Evolutionary conservation across 2,797 vertebrate genomes (phyloP).

Genomic region (Rhincodon typus): DNA sequence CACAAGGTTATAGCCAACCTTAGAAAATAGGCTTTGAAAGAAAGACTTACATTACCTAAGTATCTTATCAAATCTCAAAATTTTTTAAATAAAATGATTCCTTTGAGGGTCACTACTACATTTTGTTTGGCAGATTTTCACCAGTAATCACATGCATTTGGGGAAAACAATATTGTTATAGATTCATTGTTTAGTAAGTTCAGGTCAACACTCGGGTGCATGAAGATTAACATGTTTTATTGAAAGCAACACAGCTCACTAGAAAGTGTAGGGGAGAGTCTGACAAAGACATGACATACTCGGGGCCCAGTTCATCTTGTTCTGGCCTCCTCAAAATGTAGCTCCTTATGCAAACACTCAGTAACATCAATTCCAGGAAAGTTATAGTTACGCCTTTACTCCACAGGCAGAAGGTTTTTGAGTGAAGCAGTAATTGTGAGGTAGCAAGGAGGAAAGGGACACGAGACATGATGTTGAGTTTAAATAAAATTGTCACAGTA

Average conservation of each 20-base stretch:
- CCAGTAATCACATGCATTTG: neutral
- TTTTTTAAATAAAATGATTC: neutral
- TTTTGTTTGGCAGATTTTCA: neutral
- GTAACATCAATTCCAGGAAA: too few relatives aligned
- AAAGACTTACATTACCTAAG: neutral
- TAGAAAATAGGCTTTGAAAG: neutral
- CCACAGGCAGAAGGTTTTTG: neutral
- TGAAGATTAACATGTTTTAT: too few relatives aligned
- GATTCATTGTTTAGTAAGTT: neutral
- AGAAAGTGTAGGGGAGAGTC: too few relatives aligned
- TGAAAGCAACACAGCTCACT: too few relatives aligned
- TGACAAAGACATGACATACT: too few relatives aligned
- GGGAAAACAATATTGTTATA: neutral
- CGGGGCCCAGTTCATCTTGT: too few relatives aligned
- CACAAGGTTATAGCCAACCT: neutral
- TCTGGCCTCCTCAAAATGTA: too few relatives aligned
- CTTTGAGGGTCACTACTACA: neutral
- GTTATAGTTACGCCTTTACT: too few relatives aligned
- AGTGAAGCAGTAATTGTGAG: neutral
- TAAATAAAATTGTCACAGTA: neutral
- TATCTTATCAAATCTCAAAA: neutral
- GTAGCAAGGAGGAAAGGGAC: neutral
- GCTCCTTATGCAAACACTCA: too few relatives aligned
- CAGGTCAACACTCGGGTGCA: too few relatives aligned
- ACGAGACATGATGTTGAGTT: neutral